Conservation (phyloP, 2,888 invertebrate genomes). For the Ellobium chinense region DNA sequence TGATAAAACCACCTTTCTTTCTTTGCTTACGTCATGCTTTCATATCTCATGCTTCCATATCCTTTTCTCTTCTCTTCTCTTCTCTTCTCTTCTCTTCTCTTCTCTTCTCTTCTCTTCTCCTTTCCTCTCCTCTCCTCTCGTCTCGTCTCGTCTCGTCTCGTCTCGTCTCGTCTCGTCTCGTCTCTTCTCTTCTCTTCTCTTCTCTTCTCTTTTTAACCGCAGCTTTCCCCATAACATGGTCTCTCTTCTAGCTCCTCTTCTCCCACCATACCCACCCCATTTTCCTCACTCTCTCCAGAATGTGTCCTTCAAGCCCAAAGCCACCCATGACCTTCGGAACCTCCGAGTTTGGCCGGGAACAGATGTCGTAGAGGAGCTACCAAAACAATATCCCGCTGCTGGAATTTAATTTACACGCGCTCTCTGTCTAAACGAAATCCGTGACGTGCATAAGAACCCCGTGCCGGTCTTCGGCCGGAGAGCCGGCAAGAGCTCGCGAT, state of each 20-base stretch:
- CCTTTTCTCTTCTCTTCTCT: neutral
- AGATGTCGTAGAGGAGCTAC: conserved; percentile 49
- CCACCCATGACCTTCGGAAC: neutral
- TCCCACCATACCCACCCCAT: neutral
- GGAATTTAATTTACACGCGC: conserved; percentile 56
- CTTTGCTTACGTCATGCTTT: neutral
- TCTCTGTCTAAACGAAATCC: conserved; percentile 38
- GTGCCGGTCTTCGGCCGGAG: neutral
- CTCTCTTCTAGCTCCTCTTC: too few species aligned
- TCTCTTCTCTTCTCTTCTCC: neutral
- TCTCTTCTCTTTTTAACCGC: neutral
- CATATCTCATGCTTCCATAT: neutral
- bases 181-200: neutral
- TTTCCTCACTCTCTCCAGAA: neutral
- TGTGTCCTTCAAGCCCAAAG: neutral
- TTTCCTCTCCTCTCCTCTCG: neutral
- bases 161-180: neutral
- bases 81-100: neutral
- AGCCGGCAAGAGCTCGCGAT: neutral
- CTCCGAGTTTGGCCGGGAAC: conserved; percentile 5
- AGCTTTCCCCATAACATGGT: too few species aligned
- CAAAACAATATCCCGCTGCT: conserved; percentile 52
- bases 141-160: neutral
- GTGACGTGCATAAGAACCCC: conserved; percentile 54
- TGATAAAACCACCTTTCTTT: too few species aligned